Base-by-base conservation (phyloP, 2,113 vertebrate species). In the Ptilorrhoa leucosticta region DNA sequence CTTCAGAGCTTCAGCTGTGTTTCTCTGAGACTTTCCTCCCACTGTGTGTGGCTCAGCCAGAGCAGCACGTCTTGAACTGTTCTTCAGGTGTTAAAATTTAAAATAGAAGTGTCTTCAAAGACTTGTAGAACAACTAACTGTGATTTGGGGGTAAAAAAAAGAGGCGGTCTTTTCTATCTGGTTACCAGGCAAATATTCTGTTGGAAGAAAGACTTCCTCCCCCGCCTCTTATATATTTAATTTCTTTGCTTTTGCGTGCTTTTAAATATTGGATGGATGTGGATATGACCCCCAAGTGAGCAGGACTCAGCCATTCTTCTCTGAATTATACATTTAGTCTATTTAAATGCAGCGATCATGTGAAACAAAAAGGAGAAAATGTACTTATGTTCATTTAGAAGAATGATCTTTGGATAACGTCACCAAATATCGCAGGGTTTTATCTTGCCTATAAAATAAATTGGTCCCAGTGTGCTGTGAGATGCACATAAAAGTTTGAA, bases 391-490 rank as follows among this genome's bases (percentile, higher is more conserved):
- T 93, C 94, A 80, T 94, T 90, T 95, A 92, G 79, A 94, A 90
- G 79, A 87, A 84, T 44, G 81, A 82, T 89, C 91, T 92, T 95
- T 39, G 83, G 91, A 69, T 96, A 90, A 93, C 85, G 40, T 94
- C 95, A 90, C 87, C 86, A 93, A 93, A 90, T 96, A 89, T 80
- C 66, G 51, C 80, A n/a, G 51, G 65, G 57, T 24, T 97, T 93
- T 92, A 93, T 94, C 95, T 87, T 71, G 83, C 56, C 89, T 88
- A 71, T 89, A 81, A 96, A 93, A 87, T 90, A 95, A 95, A 97
- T 93, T 93, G 92, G 90, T 95, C 92, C 89, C 93, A 70, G 69
- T 56, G 94, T 65, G 89, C 95, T 94, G 65, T 7, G 56, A 90
- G 93, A 92, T 78, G 95, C 86, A 87, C 76, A 73, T 83, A 82